These are phyloP conservation scores for Sorex fumeus DNA, from an alignment of 2,113 vertebrate genomes.

Conservation along the genomic window DNA sequence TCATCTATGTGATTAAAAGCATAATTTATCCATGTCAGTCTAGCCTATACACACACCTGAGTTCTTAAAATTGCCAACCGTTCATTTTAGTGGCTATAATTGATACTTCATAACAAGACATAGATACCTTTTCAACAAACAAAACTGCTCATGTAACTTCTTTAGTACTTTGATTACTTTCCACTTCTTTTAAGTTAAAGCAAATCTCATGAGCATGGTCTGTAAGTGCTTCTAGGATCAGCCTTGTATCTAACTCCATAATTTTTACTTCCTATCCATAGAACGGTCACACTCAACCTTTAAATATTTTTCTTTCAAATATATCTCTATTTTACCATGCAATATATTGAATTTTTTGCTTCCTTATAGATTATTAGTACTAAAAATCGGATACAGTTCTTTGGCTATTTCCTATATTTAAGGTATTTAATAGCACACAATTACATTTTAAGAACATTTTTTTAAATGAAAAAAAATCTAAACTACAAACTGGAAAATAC, in stretches of 20 bases:
- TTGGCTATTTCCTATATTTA: conserved; percentile 11
- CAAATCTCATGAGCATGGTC: background rate
- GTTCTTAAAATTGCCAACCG: background rate
- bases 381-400: background rate
- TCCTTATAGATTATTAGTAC: background rate
- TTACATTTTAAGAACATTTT: background rate
- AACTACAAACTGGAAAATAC: conserved; percentile 11
- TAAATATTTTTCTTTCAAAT: background rate
- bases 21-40: background rate
- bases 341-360: background rate
- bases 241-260: background rate
- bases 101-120: background rate
- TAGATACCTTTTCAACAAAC: background rate
- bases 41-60: no score
- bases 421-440: background rate
- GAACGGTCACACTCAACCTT: background rate
- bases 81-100: background rate
- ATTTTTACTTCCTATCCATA: background rate
- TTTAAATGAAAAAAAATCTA: background rate
- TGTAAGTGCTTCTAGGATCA: background rate
- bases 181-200: background rate
- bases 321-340: background rate
- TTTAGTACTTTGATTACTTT: background rate
- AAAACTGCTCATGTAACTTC: background rate
- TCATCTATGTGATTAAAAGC: background rate